Base-by-base conservation (phyloP, 2,113 vertebrate species). In the Rhinoderma darwinii region DNA sequence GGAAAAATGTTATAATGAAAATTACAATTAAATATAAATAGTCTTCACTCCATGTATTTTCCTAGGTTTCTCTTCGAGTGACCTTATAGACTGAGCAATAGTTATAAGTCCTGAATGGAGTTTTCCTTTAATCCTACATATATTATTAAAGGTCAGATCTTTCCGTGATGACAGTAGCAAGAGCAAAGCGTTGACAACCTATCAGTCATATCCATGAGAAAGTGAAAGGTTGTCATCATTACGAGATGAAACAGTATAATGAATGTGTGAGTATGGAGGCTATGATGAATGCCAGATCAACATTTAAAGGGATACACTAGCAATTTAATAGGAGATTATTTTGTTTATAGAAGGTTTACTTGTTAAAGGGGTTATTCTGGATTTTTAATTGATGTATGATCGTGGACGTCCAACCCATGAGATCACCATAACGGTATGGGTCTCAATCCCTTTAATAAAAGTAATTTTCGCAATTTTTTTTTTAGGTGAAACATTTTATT, bases 121-220 rank as follows among this genome's bases (percentile, higher is more conserved):
- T 30, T 30, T 5, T 32, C 61, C n/a, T 27, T 66, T 66, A 3
- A 30, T 66, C 27, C 27, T 7, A 66, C 17, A 17, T 66, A n/a
- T 15, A 30, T 66, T 66, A 18, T 66, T 66, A 66, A 66, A 66
- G 61, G 61, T 66, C 61, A 66, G 61, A 32, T 30, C 61, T 17
- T 66, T 66, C 61, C 30, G 61, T n/a, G 61, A 66, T 66, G 61
- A 66, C 61, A 66, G 61, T 66, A 66, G 32, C 61, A 66, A 12
- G 27, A 66, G 27, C 61, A 14, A 27, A 66, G 61, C 11, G 14
- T 32, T 66, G 61, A 66, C 61, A 66, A 66, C n/a, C 27, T 32
- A 66, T 66, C 61, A n/a, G 27, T 66, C 61, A 66, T 32, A 66
- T 32, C n/a, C 61, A 61, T 27, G 56, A 11, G 11, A 27, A n/a